A percentile compares a stretch with the other conserved stretches of the same genome.
phyloP scores from a whole-genome alignment of 2,888 invertebrate genomes.

The Pseudanteris insignis region DNA sequence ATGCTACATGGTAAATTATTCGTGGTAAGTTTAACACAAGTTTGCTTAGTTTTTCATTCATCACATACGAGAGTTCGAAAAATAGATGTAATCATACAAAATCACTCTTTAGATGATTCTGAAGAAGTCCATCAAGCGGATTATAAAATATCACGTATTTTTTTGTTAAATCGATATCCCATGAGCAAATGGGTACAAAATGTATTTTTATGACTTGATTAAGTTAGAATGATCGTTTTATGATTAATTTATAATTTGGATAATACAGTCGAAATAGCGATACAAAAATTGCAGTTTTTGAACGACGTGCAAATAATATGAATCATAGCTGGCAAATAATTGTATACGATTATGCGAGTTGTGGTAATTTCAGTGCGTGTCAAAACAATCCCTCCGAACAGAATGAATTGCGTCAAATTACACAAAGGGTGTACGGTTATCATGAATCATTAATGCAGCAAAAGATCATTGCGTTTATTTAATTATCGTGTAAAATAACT shows the following conservation, averaged over 20 bases:
- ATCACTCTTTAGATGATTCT: too few relatives aligned
- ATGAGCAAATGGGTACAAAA: too few relatives aligned
- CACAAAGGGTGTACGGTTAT: slow-evolving; percentile 1
- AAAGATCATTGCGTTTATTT: too few relatives aligned
- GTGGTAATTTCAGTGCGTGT: slow-evolving; percentile 32
- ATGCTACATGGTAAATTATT: slow-evolving; percentile 23
- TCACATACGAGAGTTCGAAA: too few relatives aligned
- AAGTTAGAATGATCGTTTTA: too few relatives aligned
- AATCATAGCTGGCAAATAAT: slow-evolving; percentile 32
- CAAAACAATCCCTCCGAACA: slow-evolving; percentile 22
- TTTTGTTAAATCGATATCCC: not conserved
- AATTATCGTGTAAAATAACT: too few relatives aligned
- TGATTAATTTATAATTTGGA: too few relatives aligned
- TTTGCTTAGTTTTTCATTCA: too few relatives aligned
- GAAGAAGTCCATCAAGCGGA: too few relatives aligned
- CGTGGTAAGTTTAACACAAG: slow-evolving; percentile 26
- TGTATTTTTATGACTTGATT: too few relatives aligned
- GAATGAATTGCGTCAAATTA: slow-evolving; percentile 6
- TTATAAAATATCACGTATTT: not conserved
- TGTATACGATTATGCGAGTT: slow-evolving; percentile 22
- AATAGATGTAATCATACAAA: too few relatives aligned
- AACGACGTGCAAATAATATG: slow-evolving; percentile 12
- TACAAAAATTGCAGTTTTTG: slow-evolving; percentile 3
- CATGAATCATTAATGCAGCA: slow-evolving; percentile 9
- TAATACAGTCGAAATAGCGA: not conserved